phyloP scores from a whole-genome alignment of 2,797 vertebrate species.

The Morelia viridis region DNA sequence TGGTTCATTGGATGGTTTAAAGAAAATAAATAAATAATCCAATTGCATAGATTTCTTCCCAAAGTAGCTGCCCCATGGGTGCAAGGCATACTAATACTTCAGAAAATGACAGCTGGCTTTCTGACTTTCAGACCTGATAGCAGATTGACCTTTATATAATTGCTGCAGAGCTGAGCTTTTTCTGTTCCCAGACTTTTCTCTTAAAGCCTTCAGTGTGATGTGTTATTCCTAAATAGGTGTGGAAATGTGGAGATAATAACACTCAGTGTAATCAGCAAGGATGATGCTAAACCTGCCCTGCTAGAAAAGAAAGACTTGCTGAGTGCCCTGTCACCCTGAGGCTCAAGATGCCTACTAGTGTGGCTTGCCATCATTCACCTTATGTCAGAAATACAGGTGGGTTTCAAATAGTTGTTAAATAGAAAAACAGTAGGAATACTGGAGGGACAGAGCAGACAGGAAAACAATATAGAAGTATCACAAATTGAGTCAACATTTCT shows the following conservation, averaged over 20 bases:
- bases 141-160: background rate
- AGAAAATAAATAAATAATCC: background rate
- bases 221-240: background rate
- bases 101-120: background rate
- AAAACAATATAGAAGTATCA: conserved; percentile 3
- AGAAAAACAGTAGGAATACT: background rate
- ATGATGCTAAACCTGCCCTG: background rate
- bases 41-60: rapidly evolving
- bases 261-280: background rate
- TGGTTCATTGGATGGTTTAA: background rate
- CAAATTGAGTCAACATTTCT: background rate
- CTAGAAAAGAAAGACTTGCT: background rate
- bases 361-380: background rate
- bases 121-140: background rate
- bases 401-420: conserved; percentile 7
- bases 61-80: background rate
- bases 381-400: conserved; percentile 9
- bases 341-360: background rate
- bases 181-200: background rate
- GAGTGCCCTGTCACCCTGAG: background rate
- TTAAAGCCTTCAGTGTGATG: background rate
- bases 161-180: conserved; percentile 1
- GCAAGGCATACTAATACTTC: background rate
- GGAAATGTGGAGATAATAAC: conserved; percentile 3
- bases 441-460: background rate